Percentiles rank a stretch among this genome's conserved stretches.
Evolutionary conservation across 2,797 vertebrate species (phyloP).

Genomic region (Ispidina picta): DNA sequence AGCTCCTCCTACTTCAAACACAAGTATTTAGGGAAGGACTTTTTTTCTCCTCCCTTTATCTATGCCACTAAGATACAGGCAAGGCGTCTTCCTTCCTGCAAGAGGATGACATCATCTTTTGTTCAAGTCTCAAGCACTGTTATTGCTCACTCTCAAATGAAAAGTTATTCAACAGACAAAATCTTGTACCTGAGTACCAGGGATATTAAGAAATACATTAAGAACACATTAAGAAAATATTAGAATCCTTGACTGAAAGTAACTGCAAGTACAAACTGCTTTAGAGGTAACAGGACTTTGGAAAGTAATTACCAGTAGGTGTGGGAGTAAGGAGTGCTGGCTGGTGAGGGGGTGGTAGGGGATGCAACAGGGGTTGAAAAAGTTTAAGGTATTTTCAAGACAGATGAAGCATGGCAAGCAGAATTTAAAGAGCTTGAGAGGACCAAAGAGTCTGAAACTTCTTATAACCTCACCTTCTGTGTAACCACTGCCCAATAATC

Average conservation of each 20-base stretch:
- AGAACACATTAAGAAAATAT: neutral
- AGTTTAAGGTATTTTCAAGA: neutral
- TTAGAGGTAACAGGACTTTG: neutral
- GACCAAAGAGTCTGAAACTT: neutral
- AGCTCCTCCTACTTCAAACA: slow-evolving; percentile 39
- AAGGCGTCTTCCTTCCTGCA: slow-evolving; percentile 38
- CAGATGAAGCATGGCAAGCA: neutral
- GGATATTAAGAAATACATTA: neutral
- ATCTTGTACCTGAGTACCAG: neutral
- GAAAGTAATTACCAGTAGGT: neutral
- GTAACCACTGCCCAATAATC: neutral
- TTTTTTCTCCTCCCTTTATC: neutral
- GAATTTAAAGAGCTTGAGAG: neutral
- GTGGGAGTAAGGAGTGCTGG: neutral
- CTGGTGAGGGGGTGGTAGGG: neutral
- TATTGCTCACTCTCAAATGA: neutral
- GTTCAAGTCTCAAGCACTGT: neutral
- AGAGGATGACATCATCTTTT: slow-evolving; percentile 1
- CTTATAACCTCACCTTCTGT: neutral
- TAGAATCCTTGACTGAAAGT: neutral
- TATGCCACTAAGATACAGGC: neutral
- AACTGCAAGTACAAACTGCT: neutral
- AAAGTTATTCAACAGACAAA: neutral
- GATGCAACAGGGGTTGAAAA: neutral
- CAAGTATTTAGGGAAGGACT: slow-evolving; percentile 11